Percentiles rank a stretch among this genome's conserved stretches.
These are phyloP conservation scores for Eospalax fontanierii DNA, from an alignment of 2,797 vertebrate species.

Conservation along the genomic window DNA sequence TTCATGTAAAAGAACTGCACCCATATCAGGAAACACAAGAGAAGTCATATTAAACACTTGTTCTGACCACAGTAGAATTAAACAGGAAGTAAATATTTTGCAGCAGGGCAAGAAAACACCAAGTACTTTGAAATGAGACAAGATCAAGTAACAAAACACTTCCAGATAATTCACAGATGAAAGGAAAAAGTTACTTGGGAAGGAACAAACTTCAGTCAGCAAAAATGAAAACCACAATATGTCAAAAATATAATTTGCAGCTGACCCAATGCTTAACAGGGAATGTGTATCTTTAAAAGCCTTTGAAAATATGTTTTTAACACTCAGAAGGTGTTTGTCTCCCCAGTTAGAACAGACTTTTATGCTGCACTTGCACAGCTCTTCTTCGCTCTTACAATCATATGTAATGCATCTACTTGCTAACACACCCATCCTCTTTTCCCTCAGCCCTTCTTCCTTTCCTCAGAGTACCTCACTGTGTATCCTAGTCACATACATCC, in stretches of 20 bases:
- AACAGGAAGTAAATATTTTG: conserved; percentile 6
- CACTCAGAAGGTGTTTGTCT: not conserved
- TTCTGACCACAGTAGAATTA: conserved; percentile 16
- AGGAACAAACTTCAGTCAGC: conserved; percentile 26
- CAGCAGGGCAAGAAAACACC: not conserved
- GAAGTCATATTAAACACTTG: not conserved
- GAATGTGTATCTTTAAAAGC: not conserved
- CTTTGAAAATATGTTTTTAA: not conserved
- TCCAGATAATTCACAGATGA: not conserved
- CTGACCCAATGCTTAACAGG: not conserved
- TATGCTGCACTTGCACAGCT: not conserved
- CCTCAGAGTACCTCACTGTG: too few relatives aligned
- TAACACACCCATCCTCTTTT: not conserved
- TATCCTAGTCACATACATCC: not conserved
- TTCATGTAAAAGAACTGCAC: not conserved
- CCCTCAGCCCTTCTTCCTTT: not conserved
- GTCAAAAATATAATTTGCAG: conserved; percentile 17
- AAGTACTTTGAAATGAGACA: not conserved
- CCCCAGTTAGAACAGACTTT: not conserved
- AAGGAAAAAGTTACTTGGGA: conserved; percentile 46
- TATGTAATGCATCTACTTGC: fast-evolving
- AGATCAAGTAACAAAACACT: not conserved
- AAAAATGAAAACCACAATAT: not conserved
- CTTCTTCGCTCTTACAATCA: fast-evolving
- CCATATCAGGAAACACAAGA: not conserved